These are phyloP conservation scores for Cardinalis cardinalis DNA, from an alignment of 2,113 vertebrate genomes.

Conservation along the genomic window DNA sequence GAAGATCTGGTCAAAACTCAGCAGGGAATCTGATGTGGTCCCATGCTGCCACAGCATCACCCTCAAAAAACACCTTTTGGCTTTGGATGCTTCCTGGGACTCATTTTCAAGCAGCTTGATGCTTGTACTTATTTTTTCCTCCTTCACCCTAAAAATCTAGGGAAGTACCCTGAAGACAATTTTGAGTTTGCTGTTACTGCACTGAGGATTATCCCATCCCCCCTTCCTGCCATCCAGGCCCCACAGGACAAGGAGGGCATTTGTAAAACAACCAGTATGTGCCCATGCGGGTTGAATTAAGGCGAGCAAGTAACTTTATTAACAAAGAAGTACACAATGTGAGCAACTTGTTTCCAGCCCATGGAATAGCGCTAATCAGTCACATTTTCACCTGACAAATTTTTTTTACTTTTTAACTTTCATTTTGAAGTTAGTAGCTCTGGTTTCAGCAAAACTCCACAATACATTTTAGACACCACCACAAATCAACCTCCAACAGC, in stretches of 20 bases:
- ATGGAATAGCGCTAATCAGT: not conserved
- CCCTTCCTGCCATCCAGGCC: not conserved
- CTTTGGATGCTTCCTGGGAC: not conserved
- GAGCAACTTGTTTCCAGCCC: not conserved
- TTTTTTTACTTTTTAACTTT: not conserved
- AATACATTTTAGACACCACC: not conserved
- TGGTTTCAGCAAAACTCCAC: not conserved
- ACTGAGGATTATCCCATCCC: not conserved
- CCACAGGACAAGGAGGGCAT: rapidly evolving
- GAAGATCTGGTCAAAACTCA: conserved; percentile 48
- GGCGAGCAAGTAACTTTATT: not conserved
- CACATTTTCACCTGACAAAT: not conserved
- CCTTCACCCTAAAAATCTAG: not conserved
- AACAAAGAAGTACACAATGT: not conserved
- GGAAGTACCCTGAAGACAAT: not conserved
- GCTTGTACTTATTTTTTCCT: not conserved
- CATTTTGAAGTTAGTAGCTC: not conserved
- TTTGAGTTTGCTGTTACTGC: not conserved
- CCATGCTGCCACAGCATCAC: rapidly evolving
- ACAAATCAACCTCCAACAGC: not conserved
- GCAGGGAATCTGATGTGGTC: conserved; percentile 59
- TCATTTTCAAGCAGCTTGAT: not conserved
- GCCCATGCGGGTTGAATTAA: rapidly evolving
- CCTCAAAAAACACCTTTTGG: not conserved
- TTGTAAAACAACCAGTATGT: rapidly evolving